Evolutionary conservation across 2,113 vertebrate genomes (phyloP), one percentile per base, ranked within the genome.

Genomic region (Boulengeromyrus knoepffleri): DNA sequence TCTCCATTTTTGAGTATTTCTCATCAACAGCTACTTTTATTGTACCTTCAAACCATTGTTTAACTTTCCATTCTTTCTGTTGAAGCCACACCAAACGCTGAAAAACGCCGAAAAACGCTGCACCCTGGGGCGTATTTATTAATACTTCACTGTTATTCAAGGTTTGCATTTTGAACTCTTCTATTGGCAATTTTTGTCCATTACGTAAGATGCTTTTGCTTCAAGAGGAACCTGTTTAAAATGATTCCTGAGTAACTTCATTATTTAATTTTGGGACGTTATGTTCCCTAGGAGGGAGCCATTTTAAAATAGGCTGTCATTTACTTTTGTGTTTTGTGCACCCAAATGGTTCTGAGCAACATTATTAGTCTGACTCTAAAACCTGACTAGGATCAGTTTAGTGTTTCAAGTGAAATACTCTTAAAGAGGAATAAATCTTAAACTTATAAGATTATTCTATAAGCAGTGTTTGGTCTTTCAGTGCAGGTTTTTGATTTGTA

Each of bases 291-390:
- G 47, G 27, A 42, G 46, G 56, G 45, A 90, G 84, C 58, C 89
- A 42, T 90, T 87, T 90, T 90, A 66, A 90, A 90, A 90, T 52
- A 31, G 50, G 49, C 88, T 56, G 31, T 83, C 88, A 83, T 89
- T 83, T 74, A 87, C 45, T 39, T 90, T 62, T 42, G 15, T 13
- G 58, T 31, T 74, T 87, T 87, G 50, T 87, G 46, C 42, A 50
- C 27, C 27, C 31, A 58, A 90, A 86, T 52, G 42, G 46, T 74
- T 90, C 47, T n/a, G 27, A 49, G 31, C 7, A 74, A 13, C 17
- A n/a, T 52, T 24, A 70, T 50, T 39, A 77, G 45, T 58, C 24
- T 19, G 74, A 36, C 10, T 39, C 17, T 70, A 27, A 85, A 85
- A 86, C 50, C 19, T 10, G 5, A 49, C 66, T 3, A 62, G 46